Conservation (phyloP, 2,888 invertebrate genomes). For the Perithous albicinctus region DNA sequence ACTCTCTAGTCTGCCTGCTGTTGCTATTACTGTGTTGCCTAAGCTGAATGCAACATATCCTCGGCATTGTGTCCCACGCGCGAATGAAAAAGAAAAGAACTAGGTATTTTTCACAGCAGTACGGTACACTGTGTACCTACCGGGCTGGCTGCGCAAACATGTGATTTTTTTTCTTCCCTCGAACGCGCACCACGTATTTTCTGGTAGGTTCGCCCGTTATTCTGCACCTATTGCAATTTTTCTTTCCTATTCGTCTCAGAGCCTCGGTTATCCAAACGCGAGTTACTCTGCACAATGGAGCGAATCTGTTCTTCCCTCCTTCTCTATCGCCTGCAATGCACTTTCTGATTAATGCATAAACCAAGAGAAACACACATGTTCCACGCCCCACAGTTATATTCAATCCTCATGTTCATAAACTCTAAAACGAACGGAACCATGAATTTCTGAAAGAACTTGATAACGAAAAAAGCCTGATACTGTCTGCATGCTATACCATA, state of each 20-base stretch:
- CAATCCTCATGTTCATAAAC: constrained; percentile 36
- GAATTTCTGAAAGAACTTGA: constrained; percentile 46
- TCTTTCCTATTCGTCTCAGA: constrained; percentile 40
- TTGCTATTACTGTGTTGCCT: constrained; percentile 37
- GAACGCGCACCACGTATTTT: constrained; percentile 35
- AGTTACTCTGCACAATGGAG: constrained; percentile 56
- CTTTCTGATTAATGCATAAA: constrained; percentile 57
- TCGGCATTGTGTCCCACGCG: constrained; percentile 66
- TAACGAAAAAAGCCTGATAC: constrained; percentile 28
- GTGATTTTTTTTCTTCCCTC: constrained; percentile 38
- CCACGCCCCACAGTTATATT: constrained; percentile 3
- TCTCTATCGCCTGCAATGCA: constrained; percentile 31
- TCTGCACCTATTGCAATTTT: constrained; percentile 26
- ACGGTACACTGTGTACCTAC: constrained; percentile 14
- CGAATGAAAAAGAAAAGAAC: constrained; percentile 53
- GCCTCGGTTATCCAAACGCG: constrained; percentile 58
- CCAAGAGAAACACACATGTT: constrained; percentile 23
- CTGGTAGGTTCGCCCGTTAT: constrained; percentile 11
- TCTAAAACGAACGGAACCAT: constrained; percentile 31
- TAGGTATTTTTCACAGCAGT: constrained; percentile 45
- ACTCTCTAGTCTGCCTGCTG: constrained; percentile 34
- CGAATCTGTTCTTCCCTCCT: constrained; percentile 42
- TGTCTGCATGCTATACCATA: neutral
- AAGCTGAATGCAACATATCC: constrained; percentile 57
- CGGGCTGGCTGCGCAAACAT: constrained; percentile 22